Evolutionary conservation across 2,888 invertebrate species (phyloP).

Genomic region (Junonia oenone): DNA sequence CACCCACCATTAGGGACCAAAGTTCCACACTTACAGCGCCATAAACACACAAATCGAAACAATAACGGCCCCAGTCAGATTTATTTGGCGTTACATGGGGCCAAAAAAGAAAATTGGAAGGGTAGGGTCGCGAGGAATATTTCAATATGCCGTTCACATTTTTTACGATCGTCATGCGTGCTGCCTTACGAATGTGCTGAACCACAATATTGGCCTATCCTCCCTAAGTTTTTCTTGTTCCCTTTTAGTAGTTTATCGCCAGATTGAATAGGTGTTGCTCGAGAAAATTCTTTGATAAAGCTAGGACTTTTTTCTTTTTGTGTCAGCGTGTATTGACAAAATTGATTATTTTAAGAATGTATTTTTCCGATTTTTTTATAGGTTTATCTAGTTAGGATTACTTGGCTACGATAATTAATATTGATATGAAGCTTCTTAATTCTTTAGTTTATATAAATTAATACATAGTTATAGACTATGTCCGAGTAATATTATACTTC

Average conservation of each 20-base stretch:
- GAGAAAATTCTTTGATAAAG: conserved; percentile 6
- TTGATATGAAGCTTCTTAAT: too few relatives aligned
- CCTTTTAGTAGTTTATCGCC: conserved; percentile 48
- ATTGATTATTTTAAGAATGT: too few relatives aligned
- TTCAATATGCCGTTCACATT: conserved; percentile 75
- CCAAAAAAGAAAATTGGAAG: conserved; percentile 59
- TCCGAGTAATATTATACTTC: too few relatives aligned
- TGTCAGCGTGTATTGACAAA: not conserved
- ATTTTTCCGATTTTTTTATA: too few relatives aligned
- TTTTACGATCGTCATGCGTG: conserved; percentile 72
- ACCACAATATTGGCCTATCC: conserved; percentile 62
- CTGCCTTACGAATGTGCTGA: conserved; percentile 58
- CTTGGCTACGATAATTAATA: too few relatives aligned
- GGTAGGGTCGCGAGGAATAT: conserved; percentile 71
- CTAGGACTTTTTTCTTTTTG: conserved; percentile 1
- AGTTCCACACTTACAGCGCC: conserved; percentile 7
- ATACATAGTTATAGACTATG: too few relatives aligned
- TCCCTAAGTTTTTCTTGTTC: conserved; percentile 43
- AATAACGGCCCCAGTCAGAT: conserved; percentile 54
- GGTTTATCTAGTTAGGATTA: too few relatives aligned
- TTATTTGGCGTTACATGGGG: conserved; percentile 58
- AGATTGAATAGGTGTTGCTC: conserved; percentile 29
- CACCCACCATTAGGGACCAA: not conserved
- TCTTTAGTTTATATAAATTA: too few relatives aligned
- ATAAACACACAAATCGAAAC: conserved; percentile 27